Base-by-base conservation (phyloP, 1,140 invertebrate genomes). In the Sipha flava region DNA sequence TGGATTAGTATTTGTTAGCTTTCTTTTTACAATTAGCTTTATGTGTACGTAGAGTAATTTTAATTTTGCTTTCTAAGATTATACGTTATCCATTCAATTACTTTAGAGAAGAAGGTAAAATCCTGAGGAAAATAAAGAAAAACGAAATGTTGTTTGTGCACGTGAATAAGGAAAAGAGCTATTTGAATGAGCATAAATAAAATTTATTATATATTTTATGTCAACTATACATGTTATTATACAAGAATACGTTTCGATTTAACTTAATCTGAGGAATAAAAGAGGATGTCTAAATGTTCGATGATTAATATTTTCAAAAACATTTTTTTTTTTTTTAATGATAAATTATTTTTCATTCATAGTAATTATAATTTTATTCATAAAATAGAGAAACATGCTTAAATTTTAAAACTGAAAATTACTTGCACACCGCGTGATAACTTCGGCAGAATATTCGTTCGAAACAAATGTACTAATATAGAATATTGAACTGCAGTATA, bases 81-180 rank as follows among this genome's bases (percentile, higher is more conserved):
- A 72, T 49, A 7, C 45, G 45, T 72, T 37, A 54, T 75, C 12
- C 49, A 54, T 75, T 75, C 47, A 75, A 75, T 75, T 47, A 75
- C 70, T 75, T 75, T 75, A 34, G 4, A 37, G 5, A 37, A 52
- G 16, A 26, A 47, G 23, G 40, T 70, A 49, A 18, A 52, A 23
- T 4, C 70, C 16, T 14, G 1, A 62, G 43, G 23, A 75, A 37
- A n/a, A 14, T 4, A 37, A 75, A 37, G 21, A 47, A 70, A 52
- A 49, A 31, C 47, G 31, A 54, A 10, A 23, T 75, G 18, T 16
- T 75, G 16, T 70, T 47, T 29, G 10, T 9, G 37, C 23, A 9
- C 40, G 21, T 43, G 18, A 2, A 12, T 66, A 5, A 43, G 6
- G 21, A 40, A 3, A 43, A 34, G 1, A 26, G 1, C 21, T 16